Percentiles rank a stretch among this genome's conserved stretches.
These are phyloP conservation scores for Triops cancriformis DNA, from an alignment of 1,140 invertebrate genomes.

Conservation along the genomic window DNA sequence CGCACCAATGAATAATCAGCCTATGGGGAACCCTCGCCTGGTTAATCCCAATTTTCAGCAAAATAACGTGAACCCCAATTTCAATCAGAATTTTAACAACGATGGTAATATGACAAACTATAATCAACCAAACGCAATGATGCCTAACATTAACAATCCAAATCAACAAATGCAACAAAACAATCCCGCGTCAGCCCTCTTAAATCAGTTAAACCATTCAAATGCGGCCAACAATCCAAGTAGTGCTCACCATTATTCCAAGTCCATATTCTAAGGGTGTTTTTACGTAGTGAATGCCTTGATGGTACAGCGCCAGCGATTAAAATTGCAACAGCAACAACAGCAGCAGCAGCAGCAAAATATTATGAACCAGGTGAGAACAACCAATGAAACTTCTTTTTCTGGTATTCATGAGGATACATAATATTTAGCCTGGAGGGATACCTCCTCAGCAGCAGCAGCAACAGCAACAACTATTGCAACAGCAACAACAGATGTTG, in stretches of 20 bases:
- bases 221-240: constrained; percentile 21
- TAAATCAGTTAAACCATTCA: constrained; percentile 12
- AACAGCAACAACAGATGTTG: constrained; percentile 26
- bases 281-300: neutral
- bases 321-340: constrained; percentile 9
- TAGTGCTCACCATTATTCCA: constrained; percentile 14
- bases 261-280: neutral
- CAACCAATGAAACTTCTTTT: neutral
- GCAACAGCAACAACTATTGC: constrained; percentile 7
- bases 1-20: neutral
- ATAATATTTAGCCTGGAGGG: neutral
- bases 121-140: constrained; percentile 15
- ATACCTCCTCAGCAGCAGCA: constrained; percentile 23
- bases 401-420: neutral
- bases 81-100: neutral
- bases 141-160: constrained; percentile 16
- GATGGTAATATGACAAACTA: neutral
- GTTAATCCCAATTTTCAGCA: constrained; percentile 2
- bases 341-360: constrained; percentile 17
- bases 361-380: neutral
- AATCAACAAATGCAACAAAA: constrained; percentile 21
- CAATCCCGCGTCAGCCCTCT: neutral
- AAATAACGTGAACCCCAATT: neutral
- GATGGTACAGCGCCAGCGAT: neutral
- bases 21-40: neutral